Conservation (phyloP, 2,113 vertebrate species). For the Nyctereutes procyonoides region DNA sequence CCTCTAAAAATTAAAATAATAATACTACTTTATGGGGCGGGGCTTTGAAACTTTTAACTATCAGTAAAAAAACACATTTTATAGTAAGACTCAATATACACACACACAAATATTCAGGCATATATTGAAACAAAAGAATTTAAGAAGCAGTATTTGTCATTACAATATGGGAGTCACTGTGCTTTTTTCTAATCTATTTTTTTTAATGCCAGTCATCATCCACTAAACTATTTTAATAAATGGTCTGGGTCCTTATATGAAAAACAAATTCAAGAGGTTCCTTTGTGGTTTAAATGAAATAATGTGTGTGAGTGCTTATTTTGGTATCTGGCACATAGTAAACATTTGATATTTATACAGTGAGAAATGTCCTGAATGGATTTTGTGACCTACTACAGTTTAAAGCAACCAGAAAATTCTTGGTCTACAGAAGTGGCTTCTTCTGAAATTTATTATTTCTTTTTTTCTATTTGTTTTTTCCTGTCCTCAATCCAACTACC, state of each 20-base stretch:
- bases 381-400: not conserved
- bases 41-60: constrained; percentile 5
- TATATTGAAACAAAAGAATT: not conserved
- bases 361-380: not conserved
- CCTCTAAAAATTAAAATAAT: constrained; percentile 49
- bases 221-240: constrained; percentile 38
- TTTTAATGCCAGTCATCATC: not conserved
- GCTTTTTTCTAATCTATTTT: not conserved
- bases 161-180: not conserved
- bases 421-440: not conserved
- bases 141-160: constrained; percentile 4
- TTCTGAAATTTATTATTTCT: not conserved
- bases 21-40: not conserved
- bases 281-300: constrained; percentile 58
- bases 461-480: not conserved
- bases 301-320: not conserved
- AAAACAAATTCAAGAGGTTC: constrained; percentile 43
- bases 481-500: not conserved
- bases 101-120: not conserved
- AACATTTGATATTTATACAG: constrained; percentile 16
- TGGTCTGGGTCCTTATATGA: not conserved
- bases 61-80: not conserved
- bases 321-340: not conserved
- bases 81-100: not conserved
- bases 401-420: not conserved